Percentiles rank a stretch among this genome's conserved stretches.
These are phyloP conservation scores for Salmo trutta DNA, from an alignment of 2,797 vertebrate species.

Conservation along the genomic window DNA sequence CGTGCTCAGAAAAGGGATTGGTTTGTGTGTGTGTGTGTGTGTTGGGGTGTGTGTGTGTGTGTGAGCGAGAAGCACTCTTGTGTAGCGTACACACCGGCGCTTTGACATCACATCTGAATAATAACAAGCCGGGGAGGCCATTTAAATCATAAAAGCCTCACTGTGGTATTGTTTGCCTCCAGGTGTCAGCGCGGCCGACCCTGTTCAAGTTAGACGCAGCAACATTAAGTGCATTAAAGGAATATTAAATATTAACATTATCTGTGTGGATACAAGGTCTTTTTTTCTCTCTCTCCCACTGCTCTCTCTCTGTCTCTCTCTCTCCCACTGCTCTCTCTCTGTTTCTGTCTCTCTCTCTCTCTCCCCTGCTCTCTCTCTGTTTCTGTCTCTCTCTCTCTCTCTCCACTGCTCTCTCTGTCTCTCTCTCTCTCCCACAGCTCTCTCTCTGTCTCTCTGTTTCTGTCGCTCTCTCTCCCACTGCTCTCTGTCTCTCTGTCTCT, in stretches of 20 bases:
- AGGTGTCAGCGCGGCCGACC: conserved; percentile 27
- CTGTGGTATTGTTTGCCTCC: conserved; percentile 8
- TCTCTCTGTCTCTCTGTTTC: not conserved
- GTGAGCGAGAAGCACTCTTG: not conserved
- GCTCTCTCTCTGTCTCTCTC: not conserved
- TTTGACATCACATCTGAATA: conserved; percentile 6
- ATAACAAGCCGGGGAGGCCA: not conserved
- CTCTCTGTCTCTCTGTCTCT: not conserved
- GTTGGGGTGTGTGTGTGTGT: no score
- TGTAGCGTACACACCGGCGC: not conserved
- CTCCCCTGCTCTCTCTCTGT: conserved; percentile 12
- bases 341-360: not conserved
- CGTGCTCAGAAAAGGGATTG: no score
- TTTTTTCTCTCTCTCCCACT: conserved; percentile 7
- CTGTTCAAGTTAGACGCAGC: conserved; percentile 50
- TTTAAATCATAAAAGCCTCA: conserved; percentile 1
- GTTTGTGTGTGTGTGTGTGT: not conserved
- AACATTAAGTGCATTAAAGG: conserved; percentile 55
- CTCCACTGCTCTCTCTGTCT: no score
- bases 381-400: conserved; percentile 29
- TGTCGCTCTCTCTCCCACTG: no score
- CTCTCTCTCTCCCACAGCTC: no score
- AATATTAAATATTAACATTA: conserved; percentile 44
- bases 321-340: not conserved
- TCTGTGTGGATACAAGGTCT: not conserved